Evolutionary conservation across 2,888 invertebrate species (phyloP), one percentile per base, ranked within the genome.

Genomic region (Taenaris catops): DNA sequence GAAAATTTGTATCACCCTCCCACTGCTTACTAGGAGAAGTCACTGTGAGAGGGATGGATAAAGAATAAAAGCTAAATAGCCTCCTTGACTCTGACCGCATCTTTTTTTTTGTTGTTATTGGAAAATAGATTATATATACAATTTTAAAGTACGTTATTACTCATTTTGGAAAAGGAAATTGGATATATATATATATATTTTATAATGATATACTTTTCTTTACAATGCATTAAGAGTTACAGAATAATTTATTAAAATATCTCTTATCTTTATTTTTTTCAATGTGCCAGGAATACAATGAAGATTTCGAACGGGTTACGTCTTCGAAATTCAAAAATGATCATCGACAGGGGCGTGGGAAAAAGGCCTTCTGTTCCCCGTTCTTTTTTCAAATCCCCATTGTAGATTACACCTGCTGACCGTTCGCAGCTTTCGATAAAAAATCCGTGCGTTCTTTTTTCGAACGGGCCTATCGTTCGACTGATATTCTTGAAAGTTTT

Each of bases 371-470:
- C 84, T 83, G 83, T 75, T 79, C 71, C 61, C 63, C 67, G 63
- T 67, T 72, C 71, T 73, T 80, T 80, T 78, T 80, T 78, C 74
- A 75, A 81, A 83, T 71, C 68, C 69, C 74, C 69, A 74, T 81
- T 78, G 80, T 76, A 66, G 67, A 78, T 69, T 84, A 81, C 84
- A 84, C 84, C 84, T 86, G 84, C 80, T 79, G 69, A 69, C 70
- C 74, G 72, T 76, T 73, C 75, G 81, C 83, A 81, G 83, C 84
- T 80, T 84, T 80, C 73, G 70, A 73, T 78, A 69, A 67, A 68
- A 75, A 83, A 83, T 74, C 75, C 65, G 62, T 63, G 69, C 66
- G 67, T 63, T 74, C 71, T 68, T 78, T 80, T 78, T 76, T 74
- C 55, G 53, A 63, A 60, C 55, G 65, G 58, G 62, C 64, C 72